Conservation (phyloP, 2,888 invertebrate genomes). For the Hypselothyrea guttata region DNA sequence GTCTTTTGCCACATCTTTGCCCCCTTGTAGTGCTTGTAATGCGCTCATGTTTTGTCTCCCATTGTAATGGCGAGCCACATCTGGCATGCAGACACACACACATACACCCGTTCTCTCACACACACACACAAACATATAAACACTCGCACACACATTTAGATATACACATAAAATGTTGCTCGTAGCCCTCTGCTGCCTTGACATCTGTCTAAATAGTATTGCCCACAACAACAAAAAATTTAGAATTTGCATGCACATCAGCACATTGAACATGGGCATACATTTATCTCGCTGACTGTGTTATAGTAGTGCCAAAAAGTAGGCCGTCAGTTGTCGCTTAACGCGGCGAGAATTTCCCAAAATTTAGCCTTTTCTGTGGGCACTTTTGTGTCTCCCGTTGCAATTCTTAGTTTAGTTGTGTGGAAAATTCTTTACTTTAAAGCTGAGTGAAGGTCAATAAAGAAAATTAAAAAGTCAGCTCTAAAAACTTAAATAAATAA, state of each 20-base stretch:
- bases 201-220: slow-evolving; percentile 65
- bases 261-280: slow-evolving; percentile 53
- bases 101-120: no score
- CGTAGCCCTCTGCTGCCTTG: slow-evolving; percentile 64
- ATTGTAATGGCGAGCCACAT: slow-evolving; percentile 49
- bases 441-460: no score
- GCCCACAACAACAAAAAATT: slow-evolving; percentile 37
- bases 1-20: slow-evolving; percentile 48
- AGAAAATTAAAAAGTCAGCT: no score
- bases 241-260: slow-evolving; percentile 76
- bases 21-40: slow-evolving; percentile 54
- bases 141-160: background rate
- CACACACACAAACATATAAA: slow-evolving; percentile 14
- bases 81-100: slow-evolving; percentile 43
- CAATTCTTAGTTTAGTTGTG: background rate
- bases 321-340: slow-evolving; percentile 54
- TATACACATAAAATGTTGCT: slow-evolving; percentile 24
- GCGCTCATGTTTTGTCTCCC: slow-evolving; percentile 52
- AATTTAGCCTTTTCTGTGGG: no score
- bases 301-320: slow-evolving; percentile 33
- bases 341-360: slow-evolving; percentile 42
- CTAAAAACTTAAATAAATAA: no score
- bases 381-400: background rate
- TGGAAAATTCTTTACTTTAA: no score
- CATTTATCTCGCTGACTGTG: slow-evolving; percentile 66